Conservation (phyloP, 2,113 vertebrate species). For the Pangasianodon gigas region DNA sequence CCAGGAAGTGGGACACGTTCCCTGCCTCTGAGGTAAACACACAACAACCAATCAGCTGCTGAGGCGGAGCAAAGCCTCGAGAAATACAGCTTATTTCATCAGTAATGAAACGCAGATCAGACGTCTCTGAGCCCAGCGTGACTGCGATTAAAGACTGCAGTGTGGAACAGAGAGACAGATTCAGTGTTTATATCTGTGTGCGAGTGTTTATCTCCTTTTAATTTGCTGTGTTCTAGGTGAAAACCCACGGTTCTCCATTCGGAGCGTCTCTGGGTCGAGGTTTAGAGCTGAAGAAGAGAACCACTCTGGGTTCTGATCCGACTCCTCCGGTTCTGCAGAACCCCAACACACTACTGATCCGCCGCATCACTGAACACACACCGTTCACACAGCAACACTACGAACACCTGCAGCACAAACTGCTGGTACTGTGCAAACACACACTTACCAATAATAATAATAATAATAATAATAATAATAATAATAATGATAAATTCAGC, state of each 20-base stretch:
- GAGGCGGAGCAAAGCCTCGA: too few species aligned
- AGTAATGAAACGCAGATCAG: neutral
- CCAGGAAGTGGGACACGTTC: conserved; percentile 72
- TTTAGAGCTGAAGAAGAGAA: conserved; percentile 63
- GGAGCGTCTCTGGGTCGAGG: conserved; percentile 67
- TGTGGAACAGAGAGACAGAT: neutral
- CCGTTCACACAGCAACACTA: conserved; percentile 67
- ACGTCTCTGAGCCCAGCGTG: neutral
- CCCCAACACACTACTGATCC: conserved; percentile 81
- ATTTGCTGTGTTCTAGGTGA: conserved; percentile 66
- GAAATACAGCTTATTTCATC: neutral
- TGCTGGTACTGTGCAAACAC: conserved; percentile 75
- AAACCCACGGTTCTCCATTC: conserved; percentile 62
- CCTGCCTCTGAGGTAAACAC: conserved; percentile 75
- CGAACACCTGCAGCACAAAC: conserved; percentile 73
- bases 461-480: neutral
- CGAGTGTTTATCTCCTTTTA: neutral
- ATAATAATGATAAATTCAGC: neutral
- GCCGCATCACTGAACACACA: conserved; percentile 79
- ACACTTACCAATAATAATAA: neutral
- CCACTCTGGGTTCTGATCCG: conserved; percentile 9
- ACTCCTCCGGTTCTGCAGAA: conserved; percentile 64
- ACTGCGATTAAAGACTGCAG: too few species aligned
- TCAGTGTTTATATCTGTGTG: neutral
- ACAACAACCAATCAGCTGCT: neutral